Conservation (phyloP, 2,797 vertebrate genomes). For the Micromesistius poutassou region DNA sequence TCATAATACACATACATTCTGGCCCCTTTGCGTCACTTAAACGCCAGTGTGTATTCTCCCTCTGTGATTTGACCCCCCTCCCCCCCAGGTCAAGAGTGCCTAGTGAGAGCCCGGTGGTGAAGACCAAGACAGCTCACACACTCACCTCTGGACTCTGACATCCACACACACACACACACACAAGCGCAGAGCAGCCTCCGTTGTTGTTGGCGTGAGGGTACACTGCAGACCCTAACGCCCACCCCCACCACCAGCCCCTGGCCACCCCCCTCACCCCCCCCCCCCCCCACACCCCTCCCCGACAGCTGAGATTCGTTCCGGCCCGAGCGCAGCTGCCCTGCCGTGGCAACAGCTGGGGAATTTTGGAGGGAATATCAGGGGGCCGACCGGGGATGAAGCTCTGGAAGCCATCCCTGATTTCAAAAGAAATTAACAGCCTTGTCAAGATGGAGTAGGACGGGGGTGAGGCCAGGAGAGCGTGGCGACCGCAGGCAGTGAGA, state of each 20-base stretch:
- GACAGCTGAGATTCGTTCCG: constrained; percentile 76
- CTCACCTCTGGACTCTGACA: no score
- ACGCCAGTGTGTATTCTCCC: background rate
- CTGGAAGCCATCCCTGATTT: constrained; percentile 47
- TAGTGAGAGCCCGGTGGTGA: no score
- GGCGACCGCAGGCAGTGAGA: constrained; percentile 9
- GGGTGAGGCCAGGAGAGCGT: constrained; percentile 34
- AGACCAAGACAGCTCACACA: no score
- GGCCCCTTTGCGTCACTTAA: background rate
- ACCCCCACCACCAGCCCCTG: constrained; percentile 23
- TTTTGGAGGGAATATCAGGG: constrained; percentile 71
- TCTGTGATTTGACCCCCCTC: no score
- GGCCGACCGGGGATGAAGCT: constrained; percentile 19
- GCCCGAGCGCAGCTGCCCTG: constrained; percentile 66
- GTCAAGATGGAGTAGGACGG: constrained; percentile 42
- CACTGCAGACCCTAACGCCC: background rate
- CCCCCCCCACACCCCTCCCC: background rate
- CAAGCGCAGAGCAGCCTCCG: no score
- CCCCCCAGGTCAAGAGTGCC: no score
- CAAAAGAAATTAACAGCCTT: constrained; percentile 61
- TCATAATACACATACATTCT: background rate
- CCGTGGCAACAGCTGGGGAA: constrained; percentile 67
- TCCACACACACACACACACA: no score
- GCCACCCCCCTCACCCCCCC: background rate
- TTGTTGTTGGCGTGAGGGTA: background rate